phyloP scores from a whole-genome alignment of 1,140 invertebrate genomes.

The Drosophila littoralis region DNA sequence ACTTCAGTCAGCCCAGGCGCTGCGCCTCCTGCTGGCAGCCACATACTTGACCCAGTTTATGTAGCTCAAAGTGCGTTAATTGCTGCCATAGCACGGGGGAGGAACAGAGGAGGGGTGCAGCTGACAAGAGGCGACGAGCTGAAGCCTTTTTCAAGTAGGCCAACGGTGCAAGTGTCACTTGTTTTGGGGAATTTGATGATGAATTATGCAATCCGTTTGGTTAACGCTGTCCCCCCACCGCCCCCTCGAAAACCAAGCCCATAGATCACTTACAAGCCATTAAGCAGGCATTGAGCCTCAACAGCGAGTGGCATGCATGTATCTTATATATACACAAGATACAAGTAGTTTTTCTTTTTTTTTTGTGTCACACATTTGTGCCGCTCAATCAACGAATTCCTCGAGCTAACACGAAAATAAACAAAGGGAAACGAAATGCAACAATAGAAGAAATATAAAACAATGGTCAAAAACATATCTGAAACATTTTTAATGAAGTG shows the following conservation, averaged over 20 bases:
- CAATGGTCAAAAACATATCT: slow-evolving; percentile 18
- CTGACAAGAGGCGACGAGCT: slow-evolving; percentile 50
- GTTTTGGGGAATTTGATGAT: slow-evolving; percentile 41
- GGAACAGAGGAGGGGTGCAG: not conserved
- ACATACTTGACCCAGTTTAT: slow-evolving; percentile 71
- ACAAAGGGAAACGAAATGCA: slow-evolving; percentile 26
- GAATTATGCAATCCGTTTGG: slow-evolving; percentile 56
- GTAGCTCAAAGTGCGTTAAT: slow-evolving; percentile 67
- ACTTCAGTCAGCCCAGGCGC: slow-evolving; percentile 35
- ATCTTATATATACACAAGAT: slow-evolving; percentile 40
- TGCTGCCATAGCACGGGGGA: slow-evolving; percentile 50
- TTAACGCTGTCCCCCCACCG: not conserved
- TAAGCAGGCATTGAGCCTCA: slow-evolving; percentile 36
- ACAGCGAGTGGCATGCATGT: slow-evolving; percentile 5
- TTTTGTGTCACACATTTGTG: slow-evolving; percentile 56
- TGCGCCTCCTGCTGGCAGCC: not conserved
- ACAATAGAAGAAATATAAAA: not conserved
- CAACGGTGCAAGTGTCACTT: slow-evolving; percentile 22
- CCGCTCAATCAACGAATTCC: slow-evolving; percentile 65
- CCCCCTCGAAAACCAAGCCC: not conserved
- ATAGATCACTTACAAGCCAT: slow-evolving; percentile 75
- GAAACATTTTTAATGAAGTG: slow-evolving; percentile 75
- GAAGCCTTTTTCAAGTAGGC: slow-evolving; percentile 2
- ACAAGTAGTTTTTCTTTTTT: not conserved
- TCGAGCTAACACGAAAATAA: slow-evolving; percentile 51